These are phyloP conservation scores for Leptestheria dahalacensis DNA, from an alignment of 1,140 invertebrate species.

Conservation along the genomic window DNA sequence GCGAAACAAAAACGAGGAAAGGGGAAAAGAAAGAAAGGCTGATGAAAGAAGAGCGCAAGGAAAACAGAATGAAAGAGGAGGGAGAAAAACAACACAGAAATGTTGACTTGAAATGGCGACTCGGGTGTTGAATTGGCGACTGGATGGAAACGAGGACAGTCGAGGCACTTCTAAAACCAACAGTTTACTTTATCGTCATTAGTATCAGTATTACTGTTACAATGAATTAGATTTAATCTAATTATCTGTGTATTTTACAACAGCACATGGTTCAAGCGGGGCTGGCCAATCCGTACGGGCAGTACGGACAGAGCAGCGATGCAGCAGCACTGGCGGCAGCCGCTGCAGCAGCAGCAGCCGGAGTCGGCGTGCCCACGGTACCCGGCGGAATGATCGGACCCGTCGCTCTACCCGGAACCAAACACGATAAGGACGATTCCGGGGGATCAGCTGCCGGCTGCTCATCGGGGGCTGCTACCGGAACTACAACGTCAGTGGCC, in stretches of 20 bases:
- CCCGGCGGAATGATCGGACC: not conserved
- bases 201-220: too few species aligned
- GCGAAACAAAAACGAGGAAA: too few species aligned
- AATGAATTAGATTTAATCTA: not conserved
- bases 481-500: not conserved
- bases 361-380: slow-evolving; percentile 22
- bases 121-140: too few species aligned
- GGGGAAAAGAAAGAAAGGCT: too few species aligned
- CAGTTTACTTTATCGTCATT: too few species aligned
- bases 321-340: slow-evolving; percentile 26
- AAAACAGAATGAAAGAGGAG: too few species aligned
- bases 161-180: too few species aligned
- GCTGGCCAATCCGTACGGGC: slow-evolving; percentile 63
- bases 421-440: not conserved
- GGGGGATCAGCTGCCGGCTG: not conserved
- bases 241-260: slow-evolving; percentile 34
- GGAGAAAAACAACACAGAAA: too few species aligned
- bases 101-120: too few species aligned
- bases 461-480: not conserved
- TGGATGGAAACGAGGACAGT: too few species aligned
- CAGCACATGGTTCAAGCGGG: slow-evolving; percentile 92
- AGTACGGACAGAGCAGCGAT: slow-evolving; percentile 43
- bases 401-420: not conserved
- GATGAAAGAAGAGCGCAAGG: too few species aligned
- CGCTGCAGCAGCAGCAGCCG: slow-evolving; percentile 30